A percentile compares a stretch with the other conserved stretches of the same genome.
Conservation (phyloP, 2,888 invertebrate genomes). For the Amiota communis region DNA sequence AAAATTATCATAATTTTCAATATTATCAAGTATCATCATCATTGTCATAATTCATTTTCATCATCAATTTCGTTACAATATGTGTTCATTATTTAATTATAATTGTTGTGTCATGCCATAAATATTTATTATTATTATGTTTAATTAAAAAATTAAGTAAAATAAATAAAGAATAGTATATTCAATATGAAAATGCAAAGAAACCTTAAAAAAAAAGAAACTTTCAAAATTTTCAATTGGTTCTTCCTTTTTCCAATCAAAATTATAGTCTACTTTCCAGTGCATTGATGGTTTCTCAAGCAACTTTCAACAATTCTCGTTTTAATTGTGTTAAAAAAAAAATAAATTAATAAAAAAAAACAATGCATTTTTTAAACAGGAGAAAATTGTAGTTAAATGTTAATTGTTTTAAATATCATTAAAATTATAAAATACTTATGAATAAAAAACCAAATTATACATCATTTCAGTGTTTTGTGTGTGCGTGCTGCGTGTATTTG, state of each 20-base stretch:
- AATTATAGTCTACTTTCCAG: no score
- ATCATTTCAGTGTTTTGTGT: background rate
- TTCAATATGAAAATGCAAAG: background rate
- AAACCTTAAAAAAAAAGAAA: no score
- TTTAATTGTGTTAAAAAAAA: background rate
- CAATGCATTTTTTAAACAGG: slow-evolving; percentile 26
- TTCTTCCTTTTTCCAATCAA: no score
- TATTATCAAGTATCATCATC: no score
- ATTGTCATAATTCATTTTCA: slow-evolving; percentile 50
- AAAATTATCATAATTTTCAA: no score
- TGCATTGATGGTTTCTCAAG: no score
- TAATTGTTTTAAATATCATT: slow-evolving; percentile 33
- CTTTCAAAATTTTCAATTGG: no score
- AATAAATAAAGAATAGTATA: slow-evolving; percentile 36
- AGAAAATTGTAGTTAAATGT: slow-evolving; percentile 35
- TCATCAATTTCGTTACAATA: slow-evolving; percentile 53
- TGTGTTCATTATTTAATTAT: slow-evolving; percentile 48
- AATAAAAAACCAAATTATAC: no score
- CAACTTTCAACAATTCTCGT: no score
- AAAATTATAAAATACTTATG: background rate
- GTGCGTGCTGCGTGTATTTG: background rate
- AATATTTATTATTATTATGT: slow-evolving; percentile 36
- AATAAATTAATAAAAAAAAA: slow-evolving; percentile 22
- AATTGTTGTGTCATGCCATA: slow-evolving; percentile 70
- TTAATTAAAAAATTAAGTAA: slow-evolving; percentile 13